Conservation (phyloP, 2,113 vertebrate genomes). For the Percina caprodes region DNA sequence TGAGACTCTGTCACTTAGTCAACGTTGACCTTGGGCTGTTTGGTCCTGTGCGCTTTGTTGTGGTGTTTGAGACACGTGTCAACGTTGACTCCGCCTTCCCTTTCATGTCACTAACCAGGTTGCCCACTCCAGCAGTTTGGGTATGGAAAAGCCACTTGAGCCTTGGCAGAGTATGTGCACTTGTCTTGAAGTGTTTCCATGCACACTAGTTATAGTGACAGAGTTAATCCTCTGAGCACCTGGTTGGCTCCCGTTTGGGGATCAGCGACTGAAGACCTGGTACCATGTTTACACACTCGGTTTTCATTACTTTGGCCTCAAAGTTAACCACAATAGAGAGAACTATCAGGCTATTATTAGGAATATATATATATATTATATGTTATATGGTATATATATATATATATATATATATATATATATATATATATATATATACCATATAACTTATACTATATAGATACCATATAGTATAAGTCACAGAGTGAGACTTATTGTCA, state of each 20-base stretch:
- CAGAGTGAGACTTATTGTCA: constrained; percentile 33
- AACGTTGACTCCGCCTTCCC: constrained; percentile 43
- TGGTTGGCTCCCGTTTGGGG: constrained; percentile 68
- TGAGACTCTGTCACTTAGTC: constrained; percentile 74
- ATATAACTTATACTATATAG: no score
- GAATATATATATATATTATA: constrained; percentile 8
- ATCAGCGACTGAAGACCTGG: constrained; percentile 49
- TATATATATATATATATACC: no score
- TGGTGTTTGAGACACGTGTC: constrained; percentile 77
- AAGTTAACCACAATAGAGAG: constrained; percentile 50
- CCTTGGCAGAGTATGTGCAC: constrained; percentile 36
- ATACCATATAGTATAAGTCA: constrained; percentile 34
- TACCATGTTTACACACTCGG: constrained; percentile 36
- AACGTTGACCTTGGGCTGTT: constrained; percentile 70
- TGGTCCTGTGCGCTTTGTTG: constrained; percentile 75
- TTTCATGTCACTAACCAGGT: constrained; percentile 31
- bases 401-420: no score
- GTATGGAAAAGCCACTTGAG: constrained; percentile 66
- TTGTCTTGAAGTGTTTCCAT: constrained; percentile 71
- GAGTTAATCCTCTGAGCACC: constrained; percentile 69
- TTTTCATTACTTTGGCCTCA: constrained; percentile 56
- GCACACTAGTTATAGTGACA: constrained; percentile 61
- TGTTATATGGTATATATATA: no score
- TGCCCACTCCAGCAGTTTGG: constrained; percentile 30
- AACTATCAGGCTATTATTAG: constrained; percentile 31